A percentile compares a stretch with the other conserved stretches of the same genome.
Evolutionary conservation across 2,888 invertebrate species (phyloP).

Genomic region (Dolichomitus sp.): DNA sequence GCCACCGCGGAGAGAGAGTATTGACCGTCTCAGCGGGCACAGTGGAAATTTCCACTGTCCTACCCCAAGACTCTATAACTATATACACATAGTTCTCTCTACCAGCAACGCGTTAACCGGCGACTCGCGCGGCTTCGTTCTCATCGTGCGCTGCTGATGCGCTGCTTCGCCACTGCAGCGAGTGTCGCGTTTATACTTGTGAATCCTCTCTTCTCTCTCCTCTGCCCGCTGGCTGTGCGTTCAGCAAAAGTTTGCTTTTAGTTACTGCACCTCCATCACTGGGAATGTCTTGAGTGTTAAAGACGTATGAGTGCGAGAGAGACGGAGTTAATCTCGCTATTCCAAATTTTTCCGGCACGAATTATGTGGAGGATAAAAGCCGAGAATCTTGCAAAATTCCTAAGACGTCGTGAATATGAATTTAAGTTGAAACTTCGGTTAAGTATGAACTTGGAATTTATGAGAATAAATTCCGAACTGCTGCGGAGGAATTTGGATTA

Average conservation of each 20-base stretch:
- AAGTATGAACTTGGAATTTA: too few relatives aligned
- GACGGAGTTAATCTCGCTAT: not conserved
- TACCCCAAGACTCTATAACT: constrained; percentile 80
- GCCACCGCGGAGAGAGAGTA: constrained; percentile 80
- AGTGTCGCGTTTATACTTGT: constrained; percentile 7
- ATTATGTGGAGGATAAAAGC: not conserved
- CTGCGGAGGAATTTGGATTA: not conserved
- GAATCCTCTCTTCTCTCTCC: not conserved
- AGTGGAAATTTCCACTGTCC: constrained; percentile 86
- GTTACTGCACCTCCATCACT: not conserved
- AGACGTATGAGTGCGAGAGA: not conserved
- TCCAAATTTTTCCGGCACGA: not conserved
- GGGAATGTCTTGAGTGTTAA: not conserved
- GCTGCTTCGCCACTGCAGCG: not conserved
- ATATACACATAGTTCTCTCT: not conserved
- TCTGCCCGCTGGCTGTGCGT: not conserved
- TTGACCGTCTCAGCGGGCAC: constrained; percentile 84
- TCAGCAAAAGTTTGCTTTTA: constrained; percentile 6
- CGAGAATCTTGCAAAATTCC: too few relatives aligned
- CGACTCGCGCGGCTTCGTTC: not conserved
- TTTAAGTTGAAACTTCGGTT: too few relatives aligned
- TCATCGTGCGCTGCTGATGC: not conserved
- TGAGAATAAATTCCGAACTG: too few relatives aligned
- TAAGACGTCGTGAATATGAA: too few relatives aligned
- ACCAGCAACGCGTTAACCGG: not conserved